Evolutionary conservation across 2,113 vertebrate genomes (phyloP).

Genomic region (Gopherus flavomarginatus): DNA sequence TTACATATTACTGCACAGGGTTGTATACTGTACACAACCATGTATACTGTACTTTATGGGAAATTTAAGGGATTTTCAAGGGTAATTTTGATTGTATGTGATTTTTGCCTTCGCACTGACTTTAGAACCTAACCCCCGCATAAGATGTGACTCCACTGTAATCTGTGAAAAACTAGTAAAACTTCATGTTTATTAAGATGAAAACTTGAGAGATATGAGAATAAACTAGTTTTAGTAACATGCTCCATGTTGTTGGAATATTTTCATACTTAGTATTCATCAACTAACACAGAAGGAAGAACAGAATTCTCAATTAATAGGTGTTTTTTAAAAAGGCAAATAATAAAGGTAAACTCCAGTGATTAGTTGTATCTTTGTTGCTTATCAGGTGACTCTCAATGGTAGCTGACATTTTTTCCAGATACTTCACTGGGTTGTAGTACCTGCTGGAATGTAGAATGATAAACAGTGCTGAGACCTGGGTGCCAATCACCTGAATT

Average conservation of each 20-base stretch:
- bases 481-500: neutral
- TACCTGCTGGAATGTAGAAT: neutral
- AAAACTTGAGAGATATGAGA: neutral
- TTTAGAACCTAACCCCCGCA: too few species aligned
- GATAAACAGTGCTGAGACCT: neutral
- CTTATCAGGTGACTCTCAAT: neutral
- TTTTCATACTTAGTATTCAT: neutral
- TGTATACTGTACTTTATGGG: too few species aligned
- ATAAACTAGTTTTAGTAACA: neutral
- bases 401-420: neutral
- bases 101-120: too few species aligned
- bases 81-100: too few species aligned
- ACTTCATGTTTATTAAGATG: neutral
- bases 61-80: too few species aligned
- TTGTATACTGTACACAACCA: too few species aligned
- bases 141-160: neutral
- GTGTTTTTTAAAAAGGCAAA: neutral
- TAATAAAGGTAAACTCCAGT: neutral
- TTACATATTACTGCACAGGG: too few species aligned
- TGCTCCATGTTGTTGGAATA: neutral
- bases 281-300: neutral
- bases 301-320: neutral
- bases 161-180: neutral
- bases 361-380: neutral
- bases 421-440: neutral